These are phyloP conservation scores for Cephalopterus ornatus DNA, from an alignment of 2,113 vertebrate genomes.

Conservation along the genomic window DNA sequence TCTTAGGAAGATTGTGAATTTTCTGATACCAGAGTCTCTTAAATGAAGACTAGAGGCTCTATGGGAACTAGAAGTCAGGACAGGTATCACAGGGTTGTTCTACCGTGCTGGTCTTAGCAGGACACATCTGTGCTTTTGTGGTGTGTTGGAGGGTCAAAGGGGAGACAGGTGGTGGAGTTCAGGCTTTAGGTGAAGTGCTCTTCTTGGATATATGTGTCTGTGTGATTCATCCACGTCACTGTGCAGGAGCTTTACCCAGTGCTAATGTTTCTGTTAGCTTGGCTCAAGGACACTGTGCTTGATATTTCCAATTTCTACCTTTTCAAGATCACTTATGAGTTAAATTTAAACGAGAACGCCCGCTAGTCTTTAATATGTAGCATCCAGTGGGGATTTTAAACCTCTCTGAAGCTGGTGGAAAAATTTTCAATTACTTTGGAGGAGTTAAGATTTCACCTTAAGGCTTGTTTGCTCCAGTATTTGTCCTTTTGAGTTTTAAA, in stretches of 20 bases:
- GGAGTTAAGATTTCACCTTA: background rate
- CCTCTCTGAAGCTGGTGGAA: background rate
- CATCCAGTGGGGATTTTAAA: background rate
- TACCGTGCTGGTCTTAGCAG: background rate
- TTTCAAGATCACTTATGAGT: background rate
- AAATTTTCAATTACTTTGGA: background rate
- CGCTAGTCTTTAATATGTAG: fast-evolving
- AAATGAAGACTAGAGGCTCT: background rate
- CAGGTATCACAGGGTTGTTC: background rate
- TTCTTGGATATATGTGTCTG: background rate
- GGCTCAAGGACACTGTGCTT: background rate
- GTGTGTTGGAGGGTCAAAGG: background rate
- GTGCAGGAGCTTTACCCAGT: background rate
- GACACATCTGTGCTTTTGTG: background rate
- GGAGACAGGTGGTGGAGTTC: background rate
- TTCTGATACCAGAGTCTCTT: background rate
- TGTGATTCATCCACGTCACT: background rate
- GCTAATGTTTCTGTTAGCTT: background rate
- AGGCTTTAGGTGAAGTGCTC: background rate
- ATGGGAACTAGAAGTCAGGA: background rate
- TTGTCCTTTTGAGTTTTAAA: background rate
- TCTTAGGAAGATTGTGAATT: background rate
- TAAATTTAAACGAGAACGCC: background rate
- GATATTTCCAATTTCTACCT: background rate
- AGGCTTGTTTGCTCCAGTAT: background rate